Conservation (phyloP, 2,888 invertebrate species). For the Melieria crassipennis region DNA sequence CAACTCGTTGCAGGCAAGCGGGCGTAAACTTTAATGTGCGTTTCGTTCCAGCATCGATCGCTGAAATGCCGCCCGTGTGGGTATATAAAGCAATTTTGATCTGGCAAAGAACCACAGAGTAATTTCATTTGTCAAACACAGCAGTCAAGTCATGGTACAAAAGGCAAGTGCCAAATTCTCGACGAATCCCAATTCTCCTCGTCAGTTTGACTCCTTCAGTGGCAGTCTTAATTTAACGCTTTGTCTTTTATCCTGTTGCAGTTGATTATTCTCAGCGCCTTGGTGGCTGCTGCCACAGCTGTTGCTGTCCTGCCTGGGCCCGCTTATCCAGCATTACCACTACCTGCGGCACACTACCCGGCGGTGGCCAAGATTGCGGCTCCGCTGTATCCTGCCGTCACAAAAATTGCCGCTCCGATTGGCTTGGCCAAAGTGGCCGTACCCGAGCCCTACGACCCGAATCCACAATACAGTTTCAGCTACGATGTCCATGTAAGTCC, state of each 20-base stretch:
- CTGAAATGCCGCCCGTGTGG: slow-evolving; percentile 34
- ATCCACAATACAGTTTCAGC: slow-evolving; percentile 70
- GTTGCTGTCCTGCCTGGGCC: slow-evolving; percentile 45
- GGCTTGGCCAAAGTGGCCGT: slow-evolving; percentile 45
- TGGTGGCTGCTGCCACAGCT: slow-evolving; percentile 50
- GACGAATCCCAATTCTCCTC: background rate
- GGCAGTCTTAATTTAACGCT: background rate
- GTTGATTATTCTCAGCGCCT: slow-evolving; percentile 58
- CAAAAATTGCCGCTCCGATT: slow-evolving; percentile 60
- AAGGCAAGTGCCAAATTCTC: slow-evolving; percentile 49
- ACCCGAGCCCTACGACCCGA: slow-evolving; percentile 64
- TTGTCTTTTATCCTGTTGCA: slow-evolving; percentile 25
- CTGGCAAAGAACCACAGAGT: slow-evolving; percentile 60
- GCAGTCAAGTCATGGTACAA: slow-evolving; percentile 64
- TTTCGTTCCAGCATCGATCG: background rate
- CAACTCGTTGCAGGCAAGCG: slow-evolving; percentile 42
- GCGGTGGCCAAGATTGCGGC: slow-evolving; percentile 57
- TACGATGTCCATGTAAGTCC: slow-evolving; percentile 68
- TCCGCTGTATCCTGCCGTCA: slow-evolving; percentile 50
- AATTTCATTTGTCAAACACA: slow-evolving; percentile 61
- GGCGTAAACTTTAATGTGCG: slow-evolving; percentile 37
- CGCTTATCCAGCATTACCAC: slow-evolving; percentile 48
- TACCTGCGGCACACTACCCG: slow-evolving; percentile 42
- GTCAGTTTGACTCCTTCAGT: background rate
- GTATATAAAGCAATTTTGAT: slow-evolving; percentile 59